Evolutionary conservation across 2,888 invertebrate genomes (phyloP).

Genomic region (Sarcophaga rosellei): DNA sequence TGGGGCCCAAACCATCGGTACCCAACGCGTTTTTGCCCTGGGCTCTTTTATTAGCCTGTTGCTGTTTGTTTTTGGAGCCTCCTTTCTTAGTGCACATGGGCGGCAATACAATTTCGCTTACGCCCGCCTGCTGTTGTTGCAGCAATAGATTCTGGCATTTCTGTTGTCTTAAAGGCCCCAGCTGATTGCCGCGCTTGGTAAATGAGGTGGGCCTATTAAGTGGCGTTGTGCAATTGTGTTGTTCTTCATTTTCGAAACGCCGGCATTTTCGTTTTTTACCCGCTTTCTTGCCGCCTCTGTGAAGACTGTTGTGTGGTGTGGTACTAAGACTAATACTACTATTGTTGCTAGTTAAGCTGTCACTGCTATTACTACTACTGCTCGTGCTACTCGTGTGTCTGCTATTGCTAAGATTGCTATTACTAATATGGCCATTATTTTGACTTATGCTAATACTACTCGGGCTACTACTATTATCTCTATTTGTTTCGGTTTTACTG

Average conservation of each 20-base stretch:
- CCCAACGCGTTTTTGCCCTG: constrained; percentile 58
- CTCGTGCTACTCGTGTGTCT: constrained; percentile 65
- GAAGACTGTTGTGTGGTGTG: constrained; percentile 45
- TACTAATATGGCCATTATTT: constrained; percentile 73
- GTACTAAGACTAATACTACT: constrained; percentile 32
- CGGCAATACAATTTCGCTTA: constrained; percentile 56
- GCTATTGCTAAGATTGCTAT: constrained; percentile 72
- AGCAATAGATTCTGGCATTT: constrained; percentile 67
- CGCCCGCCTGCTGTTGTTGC: constrained; percentile 66
- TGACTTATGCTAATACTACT: constrained; percentile 72
- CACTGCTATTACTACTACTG: constrained; percentile 30
- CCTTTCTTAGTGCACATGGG: constrained; percentile 68
- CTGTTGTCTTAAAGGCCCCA: constrained; percentile 58
- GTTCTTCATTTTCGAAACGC: constrained; percentile 77
- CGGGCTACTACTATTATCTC: constrained; percentile 69
- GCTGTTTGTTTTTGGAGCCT: constrained; percentile 67
- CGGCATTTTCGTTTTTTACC: constrained; percentile 78
- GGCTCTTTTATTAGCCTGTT: constrained; percentile 68
- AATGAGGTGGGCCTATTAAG: constrained; percentile 67
- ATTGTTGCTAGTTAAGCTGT: constrained; percentile 29
- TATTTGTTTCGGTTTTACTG: constrained; percentile 72
- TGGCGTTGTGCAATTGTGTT: constrained; percentile 76
- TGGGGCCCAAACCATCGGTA: constrained; percentile 51
- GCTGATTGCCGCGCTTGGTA: constrained; percentile 70
- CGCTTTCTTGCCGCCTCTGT: constrained; percentile 72